These are phyloP conservation scores for Trypoxylon attenuatum DNA, from an alignment of 2,888 invertebrate species.

Conservation along the genomic window DNA sequence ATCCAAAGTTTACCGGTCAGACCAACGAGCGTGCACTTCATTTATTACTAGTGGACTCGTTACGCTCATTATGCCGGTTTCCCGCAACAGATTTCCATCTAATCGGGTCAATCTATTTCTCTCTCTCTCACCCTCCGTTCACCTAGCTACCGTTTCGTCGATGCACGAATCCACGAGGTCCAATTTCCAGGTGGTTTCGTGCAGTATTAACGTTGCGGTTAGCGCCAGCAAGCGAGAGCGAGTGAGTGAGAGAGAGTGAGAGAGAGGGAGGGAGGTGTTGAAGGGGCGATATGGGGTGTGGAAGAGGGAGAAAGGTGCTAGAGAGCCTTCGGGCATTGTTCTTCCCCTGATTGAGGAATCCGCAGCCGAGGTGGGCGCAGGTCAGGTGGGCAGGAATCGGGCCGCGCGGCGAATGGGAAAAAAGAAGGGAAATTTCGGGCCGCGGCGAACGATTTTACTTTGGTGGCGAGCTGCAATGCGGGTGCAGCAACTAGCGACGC, in stretches of 20 bases:
- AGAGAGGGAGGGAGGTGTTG: too few relatives aligned
- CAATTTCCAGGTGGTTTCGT: too few relatives aligned
- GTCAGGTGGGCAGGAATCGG: too few relatives aligned
- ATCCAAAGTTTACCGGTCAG: not conserved
- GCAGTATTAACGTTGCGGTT: too few relatives aligned
- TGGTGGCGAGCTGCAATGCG: conserved; percentile 53
- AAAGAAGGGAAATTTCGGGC: conserved; percentile 19
- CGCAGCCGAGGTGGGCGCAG: not conserved
- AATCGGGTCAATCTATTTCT: conserved; percentile 34
- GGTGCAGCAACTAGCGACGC: conserved; percentile 55
- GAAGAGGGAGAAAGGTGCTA: not conserved
- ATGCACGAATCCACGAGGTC: too few relatives aligned
- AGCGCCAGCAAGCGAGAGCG: too few relatives aligned
- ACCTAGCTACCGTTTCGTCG: too few relatives aligned
- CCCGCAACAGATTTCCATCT: conserved; percentile 29
- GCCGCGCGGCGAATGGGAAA: not conserved
- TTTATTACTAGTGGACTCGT: conserved; percentile 27
- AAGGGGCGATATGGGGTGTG: not conserved
- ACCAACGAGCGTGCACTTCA: conserved; percentile 7
- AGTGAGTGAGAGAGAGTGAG: too few relatives aligned
- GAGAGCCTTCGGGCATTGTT: not conserved
- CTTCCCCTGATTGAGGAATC: not conserved
- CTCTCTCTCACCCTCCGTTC: not conserved
- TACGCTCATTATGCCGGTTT: conserved; percentile 34
- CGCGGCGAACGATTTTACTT: conserved; percentile 52